Evolutionary conservation across 2,888 invertebrate genomes (phyloP).

Genomic region (Drosophila atroscutellata): DNA sequence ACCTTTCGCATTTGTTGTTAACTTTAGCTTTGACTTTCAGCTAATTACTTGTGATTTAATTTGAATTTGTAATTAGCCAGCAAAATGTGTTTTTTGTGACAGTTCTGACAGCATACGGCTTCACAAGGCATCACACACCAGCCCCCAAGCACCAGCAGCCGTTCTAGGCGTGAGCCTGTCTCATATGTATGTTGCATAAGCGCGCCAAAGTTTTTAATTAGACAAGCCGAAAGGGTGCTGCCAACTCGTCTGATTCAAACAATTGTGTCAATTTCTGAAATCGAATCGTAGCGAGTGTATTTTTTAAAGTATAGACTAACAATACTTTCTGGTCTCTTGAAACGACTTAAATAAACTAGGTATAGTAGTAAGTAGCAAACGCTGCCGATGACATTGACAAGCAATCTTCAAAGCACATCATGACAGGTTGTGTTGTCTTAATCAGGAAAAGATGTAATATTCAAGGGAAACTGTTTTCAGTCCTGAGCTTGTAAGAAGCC

Average conservation of each 20-base stretch:
- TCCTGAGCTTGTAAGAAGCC: background rate
- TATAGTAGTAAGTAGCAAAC: background rate
- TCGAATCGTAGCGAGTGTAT: background rate
- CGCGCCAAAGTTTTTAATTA: constrained; percentile 66
- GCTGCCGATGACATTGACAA: background rate
- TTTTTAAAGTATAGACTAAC: background rate
- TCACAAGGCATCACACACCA: constrained; percentile 6
- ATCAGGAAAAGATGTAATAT: background rate
- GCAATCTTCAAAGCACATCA: background rate
- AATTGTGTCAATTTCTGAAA: background rate
- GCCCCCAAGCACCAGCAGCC: background rate
- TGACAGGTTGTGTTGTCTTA: background rate
- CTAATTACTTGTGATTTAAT: constrained; percentile 81
- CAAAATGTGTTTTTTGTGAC: constrained; percentile 76
- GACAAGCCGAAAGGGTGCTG: constrained; percentile 27
- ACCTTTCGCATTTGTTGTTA: constrained; percentile 25
- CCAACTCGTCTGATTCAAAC: constrained; percentile 10
- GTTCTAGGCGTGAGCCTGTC: constrained; percentile 36
- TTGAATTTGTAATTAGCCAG: constrained; percentile 82
- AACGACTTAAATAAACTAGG: background rate
- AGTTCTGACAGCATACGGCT: constrained; percentile 59
- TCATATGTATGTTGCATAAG: constrained; percentile 51
- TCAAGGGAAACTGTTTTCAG: background rate
- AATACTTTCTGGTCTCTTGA: background rate
- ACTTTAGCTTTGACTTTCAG: constrained; percentile 64